Conservation (phyloP, 2,797 vertebrate genomes). For the Gymnothorax javanicus region DNA sequence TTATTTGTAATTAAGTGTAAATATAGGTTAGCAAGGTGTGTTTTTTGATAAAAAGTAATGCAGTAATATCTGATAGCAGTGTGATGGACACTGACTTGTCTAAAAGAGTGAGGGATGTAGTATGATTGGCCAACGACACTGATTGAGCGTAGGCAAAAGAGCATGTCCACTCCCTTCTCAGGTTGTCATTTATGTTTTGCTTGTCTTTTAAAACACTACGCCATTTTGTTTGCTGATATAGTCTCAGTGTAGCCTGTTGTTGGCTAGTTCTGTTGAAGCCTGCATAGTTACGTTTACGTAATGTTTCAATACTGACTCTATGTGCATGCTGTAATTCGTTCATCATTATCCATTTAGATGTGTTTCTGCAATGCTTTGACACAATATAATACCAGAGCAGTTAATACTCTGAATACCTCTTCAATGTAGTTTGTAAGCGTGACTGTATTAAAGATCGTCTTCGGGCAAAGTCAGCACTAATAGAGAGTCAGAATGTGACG, state of each 20-base stretch:
- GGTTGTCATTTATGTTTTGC: constrained; percentile 27
- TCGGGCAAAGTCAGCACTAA: not conserved
- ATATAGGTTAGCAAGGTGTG: constrained; percentile 14
- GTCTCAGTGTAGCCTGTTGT: not conserved
- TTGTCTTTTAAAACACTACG: constrained; percentile 34
- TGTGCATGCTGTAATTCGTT: constrained; percentile 7
- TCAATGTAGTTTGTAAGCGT: constrained; percentile 10
- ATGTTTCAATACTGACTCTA: not conserved
- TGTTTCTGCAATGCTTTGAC: not conserved
- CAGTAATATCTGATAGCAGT: constrained; percentile 1
- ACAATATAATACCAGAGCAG: not conserved
- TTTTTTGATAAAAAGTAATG: constrained; percentile 8
- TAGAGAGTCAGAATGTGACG: too few species aligned
- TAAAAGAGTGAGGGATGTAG: not conserved
- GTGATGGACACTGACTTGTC: not conserved
- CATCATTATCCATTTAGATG: not conserved
- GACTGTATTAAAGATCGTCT: not conserved
- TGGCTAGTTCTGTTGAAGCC: constrained; percentile 9
- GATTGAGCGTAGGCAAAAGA: constrained; percentile 17
- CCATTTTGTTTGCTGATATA: not conserved
- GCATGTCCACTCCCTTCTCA: constrained; percentile 27
- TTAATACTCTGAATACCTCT: constrained; percentile 17
- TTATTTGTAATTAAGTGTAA: constrained; percentile 12
- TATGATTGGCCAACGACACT: constrained; percentile 7
- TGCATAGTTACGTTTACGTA: not conserved